Base-by-base conservation (phyloP, 1,140 invertebrate genomes). In the Plectrocnemia conspersa region DNA sequence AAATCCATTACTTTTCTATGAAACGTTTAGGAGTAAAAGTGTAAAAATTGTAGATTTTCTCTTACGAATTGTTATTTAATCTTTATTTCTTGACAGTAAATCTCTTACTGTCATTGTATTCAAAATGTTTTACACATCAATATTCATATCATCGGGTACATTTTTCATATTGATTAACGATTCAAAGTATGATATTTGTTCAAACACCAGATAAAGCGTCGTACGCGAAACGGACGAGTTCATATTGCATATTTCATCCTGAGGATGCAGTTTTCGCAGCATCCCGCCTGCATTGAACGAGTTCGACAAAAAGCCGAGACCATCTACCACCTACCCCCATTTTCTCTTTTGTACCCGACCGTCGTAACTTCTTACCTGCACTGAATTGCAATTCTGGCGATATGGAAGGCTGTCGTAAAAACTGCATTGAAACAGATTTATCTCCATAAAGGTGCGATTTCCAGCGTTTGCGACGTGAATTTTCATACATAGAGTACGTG, bases 181-280 rank as follows among this genome's bases (percentile, higher is more conserved):
- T n/a, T n/a, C n/a, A n/a, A n/a, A n/a, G n/a, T n/a, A n/a, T n/a
- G n/a, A n/a, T n/a, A n/a, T n/a, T n/a, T n/a, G n/a, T n/a, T n/a
- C n/a, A n/a, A n/a, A n/a, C n/a, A n/a, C n/a, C n/a, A n/a, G n/a
- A n/a, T n/a, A n/a, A 50, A 50, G 29, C 24, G 18, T n/a, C 44
- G 13, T 11, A 27, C 11, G 35, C 35, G 10, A 38, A 5, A 7
- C 44, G 10, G 32, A 13, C 29, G n/a, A n/a, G n/a, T 35, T 36
- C 32, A 36, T 36, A 48, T 48, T 38, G 33, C 29, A 50, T 50
- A 29, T 50, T 50, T 50, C 25, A 50, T 50, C 18, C 47, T 15
- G 47, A 29, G 29, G 29, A 50, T 50, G 47, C 33, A 50, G 5
- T 50, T 50, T 50, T 50, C 25, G 24, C 46, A 29, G 29, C n/a